A percentile compares a stretch with the other conserved stretches of the same genome.
phyloP scores from a whole-genome alignment of 2,797 vertebrate species.

The Trachurus trachurus region DNA sequence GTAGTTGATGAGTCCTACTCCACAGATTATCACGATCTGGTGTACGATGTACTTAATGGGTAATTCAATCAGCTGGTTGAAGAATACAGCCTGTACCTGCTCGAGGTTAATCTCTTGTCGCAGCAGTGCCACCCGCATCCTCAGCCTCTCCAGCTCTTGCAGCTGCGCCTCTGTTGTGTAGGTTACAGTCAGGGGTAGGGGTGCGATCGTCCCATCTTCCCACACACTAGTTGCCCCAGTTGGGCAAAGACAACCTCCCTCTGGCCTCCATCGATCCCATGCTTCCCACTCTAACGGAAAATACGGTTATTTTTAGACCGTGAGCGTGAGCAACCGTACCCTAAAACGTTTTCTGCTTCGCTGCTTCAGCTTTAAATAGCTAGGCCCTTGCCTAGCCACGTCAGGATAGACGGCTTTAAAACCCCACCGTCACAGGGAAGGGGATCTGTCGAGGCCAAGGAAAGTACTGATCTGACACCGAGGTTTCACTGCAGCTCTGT shows the following conservation, averaged over 20 bases:
- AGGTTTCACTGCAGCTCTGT: slow-evolving; percentile 64
- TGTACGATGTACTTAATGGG: background rate
- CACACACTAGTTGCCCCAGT: slow-evolving; percentile 44
- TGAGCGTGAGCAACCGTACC: slow-evolving; percentile 74
- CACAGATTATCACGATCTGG: background rate
- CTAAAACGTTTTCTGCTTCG: slow-evolving; percentile 74
- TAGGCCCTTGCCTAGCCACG: slow-evolving; percentile 48
- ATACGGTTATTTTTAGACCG: slow-evolving; percentile 79
- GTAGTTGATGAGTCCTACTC: background rate
- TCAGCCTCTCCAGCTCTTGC: slow-evolving; percentile 77
- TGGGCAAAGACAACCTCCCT: slow-evolving; percentile 73
- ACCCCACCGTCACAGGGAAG: slow-evolving; percentile 51
- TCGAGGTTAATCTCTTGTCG: slow-evolving; percentile 82
- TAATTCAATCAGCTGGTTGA: background rate
- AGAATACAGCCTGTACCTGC: slow-evolving; percentile 68
- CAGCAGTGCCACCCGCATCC: slow-evolving; percentile 79
- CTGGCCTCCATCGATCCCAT: slow-evolving; percentile 81
- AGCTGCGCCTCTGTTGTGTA: slow-evolving; percentile 81
- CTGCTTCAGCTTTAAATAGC: slow-evolving; percentile 80
- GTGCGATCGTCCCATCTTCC: slow-evolving; percentile 48
- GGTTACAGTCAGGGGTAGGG: slow-evolving; percentile 72
- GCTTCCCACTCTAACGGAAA: slow-evolving; percentile 84
- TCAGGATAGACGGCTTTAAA: slow-evolving; percentile 66
- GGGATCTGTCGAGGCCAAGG: slow-evolving; percentile 57
- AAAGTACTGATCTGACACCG: slow-evolving; percentile 68